phyloP scores from a whole-genome alignment of 2,797 vertebrate genomes.

The Mormyrus proboscirostris region DNA sequence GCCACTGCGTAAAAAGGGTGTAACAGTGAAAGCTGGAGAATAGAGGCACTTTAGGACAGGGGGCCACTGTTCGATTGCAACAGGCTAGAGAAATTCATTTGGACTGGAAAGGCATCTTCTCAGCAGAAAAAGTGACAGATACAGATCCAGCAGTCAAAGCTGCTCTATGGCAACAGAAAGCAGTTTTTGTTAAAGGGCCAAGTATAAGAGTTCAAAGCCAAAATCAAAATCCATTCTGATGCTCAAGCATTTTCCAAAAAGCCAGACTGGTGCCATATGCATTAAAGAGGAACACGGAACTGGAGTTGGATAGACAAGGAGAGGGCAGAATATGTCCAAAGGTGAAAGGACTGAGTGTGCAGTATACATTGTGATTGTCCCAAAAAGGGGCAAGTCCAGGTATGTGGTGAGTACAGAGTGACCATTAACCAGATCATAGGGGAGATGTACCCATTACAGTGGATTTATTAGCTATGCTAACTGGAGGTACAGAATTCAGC shows the following conservation, averaged over 20 bases:
- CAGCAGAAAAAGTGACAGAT: neutral
- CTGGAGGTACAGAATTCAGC: neutral
- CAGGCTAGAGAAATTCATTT: neutral
- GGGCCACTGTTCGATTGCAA: neutral
- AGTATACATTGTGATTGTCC: neutral
- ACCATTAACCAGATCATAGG: neutral
- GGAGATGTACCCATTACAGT: neutral
- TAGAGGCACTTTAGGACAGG: neutral
- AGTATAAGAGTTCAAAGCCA: neutral
- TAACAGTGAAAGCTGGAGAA: neutral
- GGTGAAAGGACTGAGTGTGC: neutral
- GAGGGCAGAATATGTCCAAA: neutral
- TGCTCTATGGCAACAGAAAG: neutral
- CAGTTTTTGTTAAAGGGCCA: neutral
- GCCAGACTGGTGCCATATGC: neutral
- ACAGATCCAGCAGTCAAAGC: neutral
- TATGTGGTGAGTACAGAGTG: neutral
- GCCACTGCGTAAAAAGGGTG: neutral
- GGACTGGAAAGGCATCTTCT: neutral
- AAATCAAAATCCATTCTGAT: neutral
- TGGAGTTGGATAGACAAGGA: neutral
- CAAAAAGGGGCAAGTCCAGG: neutral
- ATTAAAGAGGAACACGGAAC: neutral
- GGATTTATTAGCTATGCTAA: neutral
- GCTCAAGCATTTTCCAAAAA: neutral